Conservation (phyloP, 2,888 invertebrate genomes). For the Heterodera filipjevi region DNA sequence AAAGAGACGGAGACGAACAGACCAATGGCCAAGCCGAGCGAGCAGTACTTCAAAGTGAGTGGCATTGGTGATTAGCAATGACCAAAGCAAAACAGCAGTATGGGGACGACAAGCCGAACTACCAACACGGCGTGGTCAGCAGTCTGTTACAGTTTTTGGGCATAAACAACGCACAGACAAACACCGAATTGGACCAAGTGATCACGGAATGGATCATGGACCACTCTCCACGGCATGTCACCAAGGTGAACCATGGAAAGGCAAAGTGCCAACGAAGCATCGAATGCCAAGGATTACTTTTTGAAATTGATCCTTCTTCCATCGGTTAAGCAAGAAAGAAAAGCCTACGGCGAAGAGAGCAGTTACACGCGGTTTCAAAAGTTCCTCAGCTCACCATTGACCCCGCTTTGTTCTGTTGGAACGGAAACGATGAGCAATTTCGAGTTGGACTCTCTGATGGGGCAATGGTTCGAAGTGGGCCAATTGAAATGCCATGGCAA, state of each 20-base stretch:
- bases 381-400: conserved; percentile 28
- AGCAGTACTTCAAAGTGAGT: conserved; percentile 11
- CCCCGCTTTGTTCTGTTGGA: conserved; percentile 30
- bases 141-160: conserved; percentile 36
- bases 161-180: conserved; percentile 16
- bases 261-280: not conserved
- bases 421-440: conserved; percentile 26
- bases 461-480: conserved; percentile 42
- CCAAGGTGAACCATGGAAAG: conserved; percentile 15
- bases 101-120: conserved; percentile 30
- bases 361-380: conserved; percentile 28
- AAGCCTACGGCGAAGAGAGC: conserved; percentile 5
- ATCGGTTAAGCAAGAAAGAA: conserved; percentile 14
- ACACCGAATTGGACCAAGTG: conserved; percentile 30
- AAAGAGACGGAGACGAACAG: not conserved
- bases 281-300: not conserved
- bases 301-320: not conserved
- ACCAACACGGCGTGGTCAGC: conserved; percentile 35
- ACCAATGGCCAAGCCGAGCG: not conserved
- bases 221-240: conserved; percentile 29
- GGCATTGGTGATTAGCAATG: not conserved
- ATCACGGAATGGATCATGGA: conserved; percentile 34
- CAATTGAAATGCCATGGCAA: not conserved
- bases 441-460: conserved; percentile 39
- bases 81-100: conserved; percentile 23